phyloP scores from a whole-genome alignment of 1,140 invertebrate species.

The Helicoverpa zea region DNA sequence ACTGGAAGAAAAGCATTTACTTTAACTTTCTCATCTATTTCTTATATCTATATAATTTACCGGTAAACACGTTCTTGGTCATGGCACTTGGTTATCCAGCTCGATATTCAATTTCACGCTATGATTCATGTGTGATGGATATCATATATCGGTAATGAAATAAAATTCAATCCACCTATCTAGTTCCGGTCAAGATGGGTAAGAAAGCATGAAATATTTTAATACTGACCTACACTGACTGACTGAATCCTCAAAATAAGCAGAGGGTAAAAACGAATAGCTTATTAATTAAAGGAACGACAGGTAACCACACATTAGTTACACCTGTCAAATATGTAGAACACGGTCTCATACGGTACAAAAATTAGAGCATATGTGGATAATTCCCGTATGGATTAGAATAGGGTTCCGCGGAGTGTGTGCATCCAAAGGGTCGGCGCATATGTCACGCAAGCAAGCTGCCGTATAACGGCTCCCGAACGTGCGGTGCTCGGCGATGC shows the following conservation, averaged over 20 bases:
- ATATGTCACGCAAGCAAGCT: constrained; percentile 46
- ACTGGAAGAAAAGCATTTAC: constrained; percentile 1
- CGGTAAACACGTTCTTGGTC: constrained; percentile 22
- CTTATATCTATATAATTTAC: constrained; percentile 1
- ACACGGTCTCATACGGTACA: not conserved
- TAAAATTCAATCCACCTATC: constrained; percentile 3
- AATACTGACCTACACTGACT: not conserved
- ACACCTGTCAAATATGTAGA: not conserved
- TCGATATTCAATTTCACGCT: constrained; percentile 25
- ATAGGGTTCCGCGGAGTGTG: not conserved
- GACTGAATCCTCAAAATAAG: not conserved
- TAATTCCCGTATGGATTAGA: not conserved
- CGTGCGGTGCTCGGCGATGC: constrained; percentile 32
- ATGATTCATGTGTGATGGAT: constrained; percentile 23
- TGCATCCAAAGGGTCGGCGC: constrained; percentile 30
- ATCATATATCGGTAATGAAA: constrained; percentile 12
- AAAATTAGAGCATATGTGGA: constrained; percentile 10
- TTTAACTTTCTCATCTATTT: constrained; percentile 25
- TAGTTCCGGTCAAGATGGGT: constrained; percentile 8
- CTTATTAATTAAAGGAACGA: not conserved
- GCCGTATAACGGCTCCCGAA: constrained; percentile 45
- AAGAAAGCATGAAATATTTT: constrained; percentile 14
- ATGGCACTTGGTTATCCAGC: constrained; percentile 15
- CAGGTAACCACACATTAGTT: constrained; percentile 2
- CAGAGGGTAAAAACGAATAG: not conserved